Base-by-base conservation (phyloP, 2,797 vertebrate genomes). In the Nothura maculosa region DNA sequence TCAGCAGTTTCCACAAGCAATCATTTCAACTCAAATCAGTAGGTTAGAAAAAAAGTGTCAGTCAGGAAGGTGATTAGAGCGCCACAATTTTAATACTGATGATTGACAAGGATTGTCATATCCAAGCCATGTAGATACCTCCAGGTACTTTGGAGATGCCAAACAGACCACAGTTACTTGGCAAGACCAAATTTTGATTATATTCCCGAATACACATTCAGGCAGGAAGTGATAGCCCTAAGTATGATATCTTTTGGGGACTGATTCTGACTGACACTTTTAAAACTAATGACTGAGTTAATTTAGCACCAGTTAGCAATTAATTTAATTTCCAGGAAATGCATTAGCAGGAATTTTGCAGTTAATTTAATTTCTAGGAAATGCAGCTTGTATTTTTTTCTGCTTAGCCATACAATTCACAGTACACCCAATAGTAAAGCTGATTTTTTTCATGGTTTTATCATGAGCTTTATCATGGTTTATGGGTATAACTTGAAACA, bases 31-130 rank as follows among this genome's bases (percentile, higher is more conserved):
- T 64, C 62, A 88, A 84, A 93, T 82, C 64, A 79, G 6, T 50
- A 70, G 34, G 55, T 80, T 87, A 92, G 86, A 85, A 91, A 45
- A 43, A 81, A 94, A 87, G 57, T 62, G 30, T 83, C n/a, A 68
- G 57, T 61, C 43, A 61, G 30, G 21, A 54, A 14, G 28, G 30
- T 81, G 78, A 87, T 89, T 85, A 68, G 24, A 50, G 16, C 55
- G 19, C 20, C 68, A 66, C 2, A 69, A 36, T 92, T 92, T 85
- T 87, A 76, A 87, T 89, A 52, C 12, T 60, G 12, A 6, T 89
- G 60, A 76, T 55, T 61, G 57, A 43, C 64, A 57, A 70, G 4
- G 14, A 12, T 32, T 77, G 57, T 64, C 0, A 0, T 42, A 43
- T 45, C 12, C 52, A 42, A 87, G 18, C 19, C 21, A 28, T 11